phyloP scores from a whole-genome alignment of 1,140 invertebrate species.

The Linepithema humile region DNA sequence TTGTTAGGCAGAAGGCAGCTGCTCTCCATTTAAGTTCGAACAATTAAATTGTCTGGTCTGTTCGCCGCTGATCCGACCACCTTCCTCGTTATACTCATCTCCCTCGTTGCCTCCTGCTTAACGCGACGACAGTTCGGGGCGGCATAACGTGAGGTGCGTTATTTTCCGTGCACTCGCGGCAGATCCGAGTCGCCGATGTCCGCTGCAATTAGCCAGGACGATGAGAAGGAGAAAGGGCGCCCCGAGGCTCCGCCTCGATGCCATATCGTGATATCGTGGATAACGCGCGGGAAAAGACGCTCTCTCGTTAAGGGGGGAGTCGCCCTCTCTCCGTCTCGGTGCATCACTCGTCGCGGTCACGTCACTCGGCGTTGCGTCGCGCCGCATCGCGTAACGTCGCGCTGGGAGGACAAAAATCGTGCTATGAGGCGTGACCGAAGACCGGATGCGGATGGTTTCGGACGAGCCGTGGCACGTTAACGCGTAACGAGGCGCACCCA shows the following conservation, averaged over 20 bases:
- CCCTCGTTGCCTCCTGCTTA: conserved; percentile 44
- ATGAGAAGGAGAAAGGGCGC: not conserved
- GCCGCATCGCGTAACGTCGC: not conserved
- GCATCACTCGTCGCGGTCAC: not conserved
- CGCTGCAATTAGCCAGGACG: conserved; percentile 57
- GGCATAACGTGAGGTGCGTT: conserved; percentile 53
- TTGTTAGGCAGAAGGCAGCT: conserved; percentile 83
- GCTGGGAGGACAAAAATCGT: conserved; percentile 33
- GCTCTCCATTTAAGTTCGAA: conserved; percentile 82
- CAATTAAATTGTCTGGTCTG: conserved; percentile 82
- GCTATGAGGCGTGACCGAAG: conserved; percentile 39
- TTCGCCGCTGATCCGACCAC: conserved; percentile 37
- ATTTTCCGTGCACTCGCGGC: conserved; percentile 63
- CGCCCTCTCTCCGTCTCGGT: not conserved
- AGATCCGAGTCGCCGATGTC: conserved; percentile 24
- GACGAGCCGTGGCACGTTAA: conserved; percentile 25
- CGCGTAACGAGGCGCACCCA: conserved; percentile 47
- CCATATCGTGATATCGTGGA: conserved; percentile 44
- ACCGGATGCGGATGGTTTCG: conserved; percentile 45
- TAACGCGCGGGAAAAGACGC: not conserved
- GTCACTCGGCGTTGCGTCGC: not conserved
- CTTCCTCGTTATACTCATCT: conserved; percentile 65
- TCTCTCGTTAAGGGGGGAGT: not conserved
- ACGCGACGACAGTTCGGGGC: conserved; percentile 65
- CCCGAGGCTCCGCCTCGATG: conserved; percentile 39